Base-by-base conservation (phyloP, 2,888 invertebrate species). In the Melanargia galathea region DNA sequence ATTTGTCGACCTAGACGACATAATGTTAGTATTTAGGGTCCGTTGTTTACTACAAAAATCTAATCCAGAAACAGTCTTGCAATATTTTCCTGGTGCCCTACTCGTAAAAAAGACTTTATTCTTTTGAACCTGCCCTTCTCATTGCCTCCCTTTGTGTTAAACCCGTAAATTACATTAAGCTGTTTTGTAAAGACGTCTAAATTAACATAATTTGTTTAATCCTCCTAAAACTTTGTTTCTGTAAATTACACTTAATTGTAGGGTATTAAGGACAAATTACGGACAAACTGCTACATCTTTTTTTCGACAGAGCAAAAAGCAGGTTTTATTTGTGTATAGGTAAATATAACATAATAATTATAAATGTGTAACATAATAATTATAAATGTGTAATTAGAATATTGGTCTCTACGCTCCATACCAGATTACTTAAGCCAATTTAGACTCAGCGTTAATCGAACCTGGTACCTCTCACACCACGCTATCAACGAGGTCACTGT, bases 171-270 rank as follows among this genome's bases (percentile, higher is more conserved):
- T 57, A 45, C 43, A 57, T 57, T 57, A 57, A 57, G 45, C 57
- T 57, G 40, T 55, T 56, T 46, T 46, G 57, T 57, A 57, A 57
- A 57, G 57, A 57, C 57, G 45, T 57, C 57, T 57, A 46, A 57
- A 57, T 57, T 57, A 57, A 57, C 57, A 45, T 57, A 57, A 57
- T 57, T 57, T 45, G 43, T 46, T 57, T 45, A 57, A 57, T 45
- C 45, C 57, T 18, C 57, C 40, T 55, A 11, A 45, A 57, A 57
- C 57, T 45, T 57, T 57, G 45, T 45, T 45, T n/a, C 43, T 45
- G 30, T 46, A 26, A 43, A 57, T 57, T 43, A 55, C 55, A 55
- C 24, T 55, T 43, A 38, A 55, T 55, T 55, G 11, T 43, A 43
- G 55, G 24, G 43, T 40, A 55, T 43, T 55, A 55, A 24, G 26